Conservation (phyloP, 2,113 vertebrate species). For the Sylvia atricapilla region DNA sequence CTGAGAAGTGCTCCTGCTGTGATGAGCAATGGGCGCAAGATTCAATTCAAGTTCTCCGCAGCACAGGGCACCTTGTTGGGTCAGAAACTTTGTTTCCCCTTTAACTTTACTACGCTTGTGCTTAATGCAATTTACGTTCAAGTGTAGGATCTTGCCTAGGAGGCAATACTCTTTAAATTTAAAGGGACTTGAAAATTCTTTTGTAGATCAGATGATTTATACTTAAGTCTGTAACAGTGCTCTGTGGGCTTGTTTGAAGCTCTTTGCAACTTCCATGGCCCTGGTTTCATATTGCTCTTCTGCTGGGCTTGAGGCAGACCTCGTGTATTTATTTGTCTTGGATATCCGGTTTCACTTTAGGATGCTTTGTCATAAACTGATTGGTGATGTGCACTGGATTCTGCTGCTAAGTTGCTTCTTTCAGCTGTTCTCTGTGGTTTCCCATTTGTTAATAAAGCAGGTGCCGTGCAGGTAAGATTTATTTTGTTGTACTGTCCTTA, state of each 20-base stretch:
- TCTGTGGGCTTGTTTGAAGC: background rate
- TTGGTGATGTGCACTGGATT: background rate
- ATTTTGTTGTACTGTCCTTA: background rate
- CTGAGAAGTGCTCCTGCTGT: background rate
- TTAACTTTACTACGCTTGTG: fast-evolving
- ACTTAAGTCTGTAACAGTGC: background rate
- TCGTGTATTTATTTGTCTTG: background rate
- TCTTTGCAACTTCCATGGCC: background rate
- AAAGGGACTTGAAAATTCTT: background rate
- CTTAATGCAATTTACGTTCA: background rate
- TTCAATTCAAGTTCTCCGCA: fast-evolving
- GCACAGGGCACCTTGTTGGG: fast-evolving
- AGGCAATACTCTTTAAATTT: background rate
- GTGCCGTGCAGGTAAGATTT: background rate
- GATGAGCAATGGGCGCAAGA: fast-evolving
- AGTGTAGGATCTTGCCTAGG: background rate
- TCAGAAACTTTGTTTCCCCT: background rate
- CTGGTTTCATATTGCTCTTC: background rate
- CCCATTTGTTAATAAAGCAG: background rate
- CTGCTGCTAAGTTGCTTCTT: background rate
- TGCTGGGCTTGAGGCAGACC: background rate
- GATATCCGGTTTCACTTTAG: background rate
- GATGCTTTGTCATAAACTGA: background rate
- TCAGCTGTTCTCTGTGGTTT: background rate
- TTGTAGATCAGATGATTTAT: background rate